Conservation (phyloP, 1,140 invertebrate genomes). For the Drosophila pseudoobscura region DNA sequence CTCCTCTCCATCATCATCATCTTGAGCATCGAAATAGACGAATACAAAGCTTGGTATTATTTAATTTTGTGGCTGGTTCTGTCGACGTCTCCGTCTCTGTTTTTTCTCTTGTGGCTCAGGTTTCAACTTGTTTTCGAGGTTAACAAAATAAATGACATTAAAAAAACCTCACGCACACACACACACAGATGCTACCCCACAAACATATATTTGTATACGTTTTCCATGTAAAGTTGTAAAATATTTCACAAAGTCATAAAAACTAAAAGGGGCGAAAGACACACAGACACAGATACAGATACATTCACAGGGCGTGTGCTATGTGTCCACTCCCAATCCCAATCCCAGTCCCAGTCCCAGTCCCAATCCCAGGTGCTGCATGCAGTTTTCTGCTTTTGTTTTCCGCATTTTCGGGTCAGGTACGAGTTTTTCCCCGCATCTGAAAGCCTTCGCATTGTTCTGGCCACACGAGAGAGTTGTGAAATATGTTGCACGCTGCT, state of each 20-base stretch:
- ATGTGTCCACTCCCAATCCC: constrained; percentile 32
- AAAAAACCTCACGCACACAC: constrained; percentile 22
- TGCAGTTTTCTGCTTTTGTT: constrained; percentile 56
- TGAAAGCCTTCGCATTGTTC: constrained; percentile 72
- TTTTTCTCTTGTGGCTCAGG: background rate
- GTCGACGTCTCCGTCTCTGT: constrained; percentile 4
- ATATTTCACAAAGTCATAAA: constrained; percentile 79
- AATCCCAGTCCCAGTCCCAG: constrained; percentile 9
- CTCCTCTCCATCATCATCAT: background rate
- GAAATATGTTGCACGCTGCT: constrained; percentile 49
- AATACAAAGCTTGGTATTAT: constrained; percentile 65
- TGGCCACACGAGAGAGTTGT: constrained; percentile 34
- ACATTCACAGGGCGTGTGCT: constrained; percentile 26
- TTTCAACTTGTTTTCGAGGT: constrained; percentile 62
- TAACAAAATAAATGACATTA: constrained; percentile 66
- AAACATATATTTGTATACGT: constrained; percentile 12
- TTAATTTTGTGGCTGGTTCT: constrained; percentile 55
- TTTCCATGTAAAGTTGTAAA: constrained; percentile 78
- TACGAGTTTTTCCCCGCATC: constrained; percentile 40
- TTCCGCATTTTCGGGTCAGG: constrained; percentile 65
- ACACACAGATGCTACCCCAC: constrained; percentile 15
- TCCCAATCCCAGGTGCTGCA: constrained; percentile 64
- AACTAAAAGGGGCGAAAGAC: constrained; percentile 16
- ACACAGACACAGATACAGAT: constrained; percentile 1
- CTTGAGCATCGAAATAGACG: constrained; percentile 20